Evolutionary conservation across 2,888 invertebrate genomes (phyloP), one percentile per base, ranked within the genome.

Genomic region (Ditylenchus weischeri): DNA sequence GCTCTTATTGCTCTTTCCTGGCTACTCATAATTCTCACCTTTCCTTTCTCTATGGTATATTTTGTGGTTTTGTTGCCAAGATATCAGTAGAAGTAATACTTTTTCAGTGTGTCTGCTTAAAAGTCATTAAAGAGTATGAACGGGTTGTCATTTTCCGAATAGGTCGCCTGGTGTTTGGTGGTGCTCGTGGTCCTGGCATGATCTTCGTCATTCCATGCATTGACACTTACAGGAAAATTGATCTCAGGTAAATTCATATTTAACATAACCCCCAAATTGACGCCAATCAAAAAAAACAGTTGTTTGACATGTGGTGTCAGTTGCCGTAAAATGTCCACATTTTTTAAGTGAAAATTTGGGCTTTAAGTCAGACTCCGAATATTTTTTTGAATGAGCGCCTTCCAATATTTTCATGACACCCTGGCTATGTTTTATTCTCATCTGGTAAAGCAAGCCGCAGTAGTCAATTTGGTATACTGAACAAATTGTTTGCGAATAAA

Each of bases 121-220:
- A 80, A 78, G 81, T 82, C 35, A 84, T 84, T 66, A 84, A 84
- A 72, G 84, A 84, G 72, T 84, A 84, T 86, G 92, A 79, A 90
- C 90, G 5, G 90, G 91, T 21, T 29, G 92, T 92, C 0, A 92
- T 93, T 80, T 93, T 93, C 84, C 88, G 92, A 23, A 86, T 92
- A 77, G 92, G 92, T 48, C 87, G 92, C 63, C 83, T 92, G 57
- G 83, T 87, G 65, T 87, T 88, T 73, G 90, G 90, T 0, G 90
- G 90, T 1, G 90, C 90, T 2, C 86, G 90, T 74, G 92, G 92
- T 0, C 85, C 85, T 5, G 84, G 94, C 66, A 92, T 95, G 80
- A 94, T 95, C 86, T 95, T 95, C 87, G 91, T 94, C 72, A 86
- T 95, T 74, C 95, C 77, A 0, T 95, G 94, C 86, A 91, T 94